phyloP scores from a whole-genome alignment of 2,797 vertebrate species.

The Xiphorhynchus erythropygius region DNA sequence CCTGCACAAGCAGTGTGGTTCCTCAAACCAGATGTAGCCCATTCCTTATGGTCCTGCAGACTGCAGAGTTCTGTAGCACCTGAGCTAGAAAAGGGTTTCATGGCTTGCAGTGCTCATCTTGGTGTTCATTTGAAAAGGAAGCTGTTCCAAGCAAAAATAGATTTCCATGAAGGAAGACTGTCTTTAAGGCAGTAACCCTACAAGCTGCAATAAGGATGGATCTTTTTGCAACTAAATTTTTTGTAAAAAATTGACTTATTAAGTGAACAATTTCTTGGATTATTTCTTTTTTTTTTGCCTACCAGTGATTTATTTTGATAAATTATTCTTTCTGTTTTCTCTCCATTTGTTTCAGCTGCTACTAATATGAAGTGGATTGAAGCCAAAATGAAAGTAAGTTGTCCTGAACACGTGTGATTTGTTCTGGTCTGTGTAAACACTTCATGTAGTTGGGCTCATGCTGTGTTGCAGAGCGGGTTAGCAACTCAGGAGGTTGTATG shows the following conservation, averaged over 20 bases:
- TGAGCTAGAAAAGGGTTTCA: neutral
- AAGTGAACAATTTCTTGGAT: neutral
- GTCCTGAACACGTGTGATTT: neutral
- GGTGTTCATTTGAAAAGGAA: neutral
- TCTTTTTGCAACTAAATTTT: neutral
- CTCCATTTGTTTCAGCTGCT: conserved; percentile 84
- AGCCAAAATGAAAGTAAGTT: conserved; percentile 97
- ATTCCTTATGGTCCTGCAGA: neutral
- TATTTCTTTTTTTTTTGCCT: neutral
- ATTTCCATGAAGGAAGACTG: neutral
- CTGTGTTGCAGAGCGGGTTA: neutral
- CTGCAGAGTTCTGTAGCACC: neutral
- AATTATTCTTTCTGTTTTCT: neutral
- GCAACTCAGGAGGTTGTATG: neutral
- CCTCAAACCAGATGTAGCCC: neutral
- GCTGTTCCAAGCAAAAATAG: neutral
- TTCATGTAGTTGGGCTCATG: neutral
- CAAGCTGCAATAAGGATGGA: neutral
- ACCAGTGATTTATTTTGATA: neutral
- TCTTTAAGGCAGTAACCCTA: neutral
- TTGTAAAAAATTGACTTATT: neutral
- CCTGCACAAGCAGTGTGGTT: neutral
- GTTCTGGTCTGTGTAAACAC: neutral
- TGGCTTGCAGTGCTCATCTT: neutral
- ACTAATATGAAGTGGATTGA: conserved; percentile 99